These are phyloP conservation scores for Brotula barbata DNA, from an alignment of 2,797 vertebrate genomes.

Conservation along the genomic window DNA sequence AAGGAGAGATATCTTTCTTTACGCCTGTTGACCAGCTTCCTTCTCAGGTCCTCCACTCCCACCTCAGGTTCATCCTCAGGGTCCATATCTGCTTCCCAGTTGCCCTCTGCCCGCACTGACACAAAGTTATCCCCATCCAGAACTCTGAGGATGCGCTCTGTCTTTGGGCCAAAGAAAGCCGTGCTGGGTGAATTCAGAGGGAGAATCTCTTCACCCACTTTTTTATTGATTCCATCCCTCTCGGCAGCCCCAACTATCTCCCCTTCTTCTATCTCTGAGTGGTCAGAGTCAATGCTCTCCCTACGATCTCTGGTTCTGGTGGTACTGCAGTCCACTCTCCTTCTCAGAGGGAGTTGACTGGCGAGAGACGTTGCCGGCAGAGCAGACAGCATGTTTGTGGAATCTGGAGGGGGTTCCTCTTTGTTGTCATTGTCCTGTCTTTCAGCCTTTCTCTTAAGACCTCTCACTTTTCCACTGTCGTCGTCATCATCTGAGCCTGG, in stretches of 20 bases:
- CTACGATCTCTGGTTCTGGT: slow-evolving; percentile 42
- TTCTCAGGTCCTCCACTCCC: slow-evolving; percentile 83
- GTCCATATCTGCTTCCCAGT: slow-evolving; percentile 72
- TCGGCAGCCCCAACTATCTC: slow-evolving; percentile 86
- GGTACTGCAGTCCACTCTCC: slow-evolving; percentile 59
- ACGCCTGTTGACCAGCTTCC: slow-evolving; percentile 87
- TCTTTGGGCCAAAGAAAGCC: slow-evolving; percentile 76
- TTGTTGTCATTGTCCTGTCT: slow-evolving; percentile 46
- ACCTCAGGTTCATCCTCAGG: slow-evolving; percentile 75
- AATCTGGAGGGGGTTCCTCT: slow-evolving; percentile 73
- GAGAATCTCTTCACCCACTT: slow-evolving; percentile 55
- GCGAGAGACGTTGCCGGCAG: slow-evolving; percentile 38
- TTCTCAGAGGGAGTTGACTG: slow-evolving; percentile 50
- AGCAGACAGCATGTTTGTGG: slow-evolving; percentile 63
- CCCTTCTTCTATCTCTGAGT: slow-evolving; percentile 90
- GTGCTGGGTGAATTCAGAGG: slow-evolving; percentile 53
- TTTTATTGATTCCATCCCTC: slow-evolving; percentile 67
- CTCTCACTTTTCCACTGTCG: slow-evolving; percentile 18
- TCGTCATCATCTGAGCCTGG: slow-evolving; percentile 74
- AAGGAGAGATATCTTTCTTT: slow-evolving; percentile 84
- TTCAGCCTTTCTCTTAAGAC: slow-evolving; percentile 32
- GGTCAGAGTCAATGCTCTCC: slow-evolving; percentile 68
- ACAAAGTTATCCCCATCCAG: slow-evolving; percentile 89
- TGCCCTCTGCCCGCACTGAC: slow-evolving; percentile 85
- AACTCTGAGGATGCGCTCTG: slow-evolving; percentile 81